Conservation (phyloP, 64 coral and sea anemone species). For the Astreopora myriophthalma region DNA sequence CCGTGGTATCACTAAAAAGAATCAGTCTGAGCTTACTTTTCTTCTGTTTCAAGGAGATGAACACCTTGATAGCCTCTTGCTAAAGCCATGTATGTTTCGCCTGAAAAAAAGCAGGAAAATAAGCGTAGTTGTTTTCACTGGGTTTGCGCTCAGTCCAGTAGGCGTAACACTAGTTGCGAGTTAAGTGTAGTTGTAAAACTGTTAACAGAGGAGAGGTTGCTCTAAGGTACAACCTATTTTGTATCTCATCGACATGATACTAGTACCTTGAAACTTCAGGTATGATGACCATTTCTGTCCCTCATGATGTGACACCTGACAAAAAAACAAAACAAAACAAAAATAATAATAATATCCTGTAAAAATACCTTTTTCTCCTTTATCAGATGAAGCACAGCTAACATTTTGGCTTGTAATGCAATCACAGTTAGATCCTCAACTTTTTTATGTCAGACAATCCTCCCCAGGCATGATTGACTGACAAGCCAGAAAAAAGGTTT, state of each 20-base stretch:
- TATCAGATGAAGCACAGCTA: no score
- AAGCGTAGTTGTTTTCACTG: background rate
- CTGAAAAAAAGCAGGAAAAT: constrained; percentile 4
- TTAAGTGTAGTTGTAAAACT: no score
- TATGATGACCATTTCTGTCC: constrained; percentile 78
- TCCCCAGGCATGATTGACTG: no score
- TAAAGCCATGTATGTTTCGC: constrained; percentile 78
- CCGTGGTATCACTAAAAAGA: no score
- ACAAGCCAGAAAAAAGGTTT: no score
- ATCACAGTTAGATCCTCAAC: no score
- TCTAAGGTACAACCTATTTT: no score
- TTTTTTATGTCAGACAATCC: no score
- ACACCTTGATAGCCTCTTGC: constrained; percentile 80
- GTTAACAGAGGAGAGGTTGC: background rate
- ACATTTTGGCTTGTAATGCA: no score
- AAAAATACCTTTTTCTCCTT: background rate
- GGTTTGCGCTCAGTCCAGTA: no score
- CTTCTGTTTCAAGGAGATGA: constrained; percentile 77
- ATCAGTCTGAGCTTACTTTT: constrained; percentile 76
- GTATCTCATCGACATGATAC: background rate
- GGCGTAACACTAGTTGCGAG: no score
- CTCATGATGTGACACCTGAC: constrained; percentile 61
- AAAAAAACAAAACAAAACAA: no score
- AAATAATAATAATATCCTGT: background rate
- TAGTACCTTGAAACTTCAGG: constrained; percentile 83